These are phyloP conservation scores for Xiphorhynchus erythropygius DNA, from an alignment of 2,797 vertebrate species.

Conservation along the genomic window DNA sequence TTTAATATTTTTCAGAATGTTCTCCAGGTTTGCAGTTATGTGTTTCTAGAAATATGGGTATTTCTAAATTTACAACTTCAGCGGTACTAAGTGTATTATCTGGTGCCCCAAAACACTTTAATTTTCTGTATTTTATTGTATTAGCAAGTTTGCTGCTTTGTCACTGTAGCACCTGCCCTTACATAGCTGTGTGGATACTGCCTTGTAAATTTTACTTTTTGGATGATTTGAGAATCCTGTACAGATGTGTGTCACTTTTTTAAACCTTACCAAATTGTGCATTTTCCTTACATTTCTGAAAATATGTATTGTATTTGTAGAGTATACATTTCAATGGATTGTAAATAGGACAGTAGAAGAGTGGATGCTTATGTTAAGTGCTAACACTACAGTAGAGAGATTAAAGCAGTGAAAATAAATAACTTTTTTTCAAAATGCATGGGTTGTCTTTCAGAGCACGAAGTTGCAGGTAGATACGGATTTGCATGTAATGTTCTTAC, in stretches of 20 bases:
- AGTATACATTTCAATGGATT: slow-evolving; percentile 78
- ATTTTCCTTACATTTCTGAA: slow-evolving; percentile 80
- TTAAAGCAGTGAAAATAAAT: slow-evolving; percentile 77
- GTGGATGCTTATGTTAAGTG: slow-evolving; percentile 72
- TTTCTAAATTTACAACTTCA: slow-evolving; percentile 72
- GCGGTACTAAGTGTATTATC: slow-evolving; percentile 82
- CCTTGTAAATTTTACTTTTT: slow-evolving; percentile 77
- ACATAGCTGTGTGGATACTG: slow-evolving; percentile 82
- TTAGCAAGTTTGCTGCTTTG: slow-evolving; percentile 83
- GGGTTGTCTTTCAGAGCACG: neutral
- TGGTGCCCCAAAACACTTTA: slow-evolving; percentile 74
- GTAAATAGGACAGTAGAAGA: slow-evolving; percentile 77
- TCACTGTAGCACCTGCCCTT: slow-evolving; percentile 77
- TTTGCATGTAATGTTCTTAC: neutral
- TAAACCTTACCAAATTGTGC: slow-evolving; percentile 61
- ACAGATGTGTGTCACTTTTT: slow-evolving; percentile 68
- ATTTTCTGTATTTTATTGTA: slow-evolving; percentile 80
- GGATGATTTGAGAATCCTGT: slow-evolving; percentile 66
- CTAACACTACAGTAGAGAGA: slow-evolving; percentile 79
- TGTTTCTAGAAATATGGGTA: slow-evolving; percentile 85
- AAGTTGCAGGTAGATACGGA: neutral
- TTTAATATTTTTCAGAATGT: slow-evolving; percentile 85
- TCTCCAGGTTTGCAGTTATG: slow-evolving; percentile 82
- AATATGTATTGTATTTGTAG: slow-evolving; percentile 88
- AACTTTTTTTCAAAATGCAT: slow-evolving; percentile 42